Evolutionary conservation across 2,113 vertebrate genomes (phyloP), one percentile per base, ranked within the genome.

Genomic region (Acrocephalus arundinaceus): DNA sequence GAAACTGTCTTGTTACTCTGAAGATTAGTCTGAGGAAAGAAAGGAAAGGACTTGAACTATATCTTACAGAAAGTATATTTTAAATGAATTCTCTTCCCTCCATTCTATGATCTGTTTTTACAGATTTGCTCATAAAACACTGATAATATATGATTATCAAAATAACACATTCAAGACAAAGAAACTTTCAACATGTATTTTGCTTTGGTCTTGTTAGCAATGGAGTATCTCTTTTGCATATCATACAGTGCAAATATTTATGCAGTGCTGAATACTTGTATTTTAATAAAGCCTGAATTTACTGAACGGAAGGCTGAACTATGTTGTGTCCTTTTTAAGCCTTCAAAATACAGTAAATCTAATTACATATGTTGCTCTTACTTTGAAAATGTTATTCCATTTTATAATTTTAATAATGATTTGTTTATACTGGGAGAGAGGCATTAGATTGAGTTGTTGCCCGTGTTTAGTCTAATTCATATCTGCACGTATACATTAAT

Each of bases 1-100:
- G 98, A 99, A 97, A 98, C 97, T 91, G 97, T 97, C 97, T 97
- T 80, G 97, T 94, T 97, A 96, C 97, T 97, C 92, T 80, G 92
- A 97, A 98, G 97, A 98, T 97, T 97, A 97, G 97, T 95, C 95
- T 94, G 91, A 97, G 97, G 97, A 96, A 97, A 93, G 96, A 97
- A 97, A 97, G 97, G 74, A 93, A 96, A 92, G 92, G 90, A 97
- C 97, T 90, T 96, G 97, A 97, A 96, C 97, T 97, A 51, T 95
- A 92, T 97, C 94, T 97, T 91, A 95, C 93, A 84, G 90, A 97
- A 92, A 97, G 91, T 94, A 71, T 92, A 93, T 97, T 97, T 95
- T 96, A 91, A 97, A 97, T 86, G 90, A 97, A 97, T 94, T 82
- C 82, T 89, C 85, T 97, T 97, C 87, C 86, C 57, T 85, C 57